Evolutionary conservation across 2,888 invertebrate genomes (phyloP).

Genomic region (Sinhomidia bicolor): DNA sequence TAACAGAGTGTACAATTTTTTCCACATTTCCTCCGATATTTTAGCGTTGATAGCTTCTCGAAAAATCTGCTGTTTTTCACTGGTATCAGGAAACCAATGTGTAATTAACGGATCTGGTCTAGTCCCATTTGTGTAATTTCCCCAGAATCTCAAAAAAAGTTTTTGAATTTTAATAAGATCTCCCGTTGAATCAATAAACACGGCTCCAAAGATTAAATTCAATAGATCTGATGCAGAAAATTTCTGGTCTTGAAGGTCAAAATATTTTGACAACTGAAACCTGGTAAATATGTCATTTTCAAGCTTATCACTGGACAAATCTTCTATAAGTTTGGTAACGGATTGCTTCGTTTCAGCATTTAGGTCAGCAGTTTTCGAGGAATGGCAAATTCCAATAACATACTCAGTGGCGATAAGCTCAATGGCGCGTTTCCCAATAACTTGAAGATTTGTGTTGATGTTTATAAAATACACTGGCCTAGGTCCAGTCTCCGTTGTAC

Average conservation of each 20-base stretch:
- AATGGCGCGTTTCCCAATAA: neutral
- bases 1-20: neutral
- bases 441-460: slow-evolving; percentile 13
- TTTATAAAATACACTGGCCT: neutral
- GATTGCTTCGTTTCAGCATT: slow-evolving; percentile 20
- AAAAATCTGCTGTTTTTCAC: slow-evolving; percentile 32
- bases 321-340: neutral
- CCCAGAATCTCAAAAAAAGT: slow-evolving; percentile 23
- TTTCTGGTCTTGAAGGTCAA: neutral
- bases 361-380: neutral
- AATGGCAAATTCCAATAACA: slow-evolving; percentile 28
- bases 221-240: neutral
- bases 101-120: neutral
- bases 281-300: neutral
- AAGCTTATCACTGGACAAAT: neutral
- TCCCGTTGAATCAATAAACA: slow-evolving; percentile 14
- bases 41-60: neutral
- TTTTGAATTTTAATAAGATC: neutral
- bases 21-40: slow-evolving; percentile 22
- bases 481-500: neutral
- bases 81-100: slow-evolving; percentile 10
- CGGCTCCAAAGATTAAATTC: slow-evolving; percentile 16
- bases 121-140: neutral
- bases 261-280: neutral
- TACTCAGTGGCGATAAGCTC: slow-evolving; percentile 5